Base-by-base conservation (phyloP, 2,113 vertebrate species). In the Todiramphus saurophagus region DNA sequence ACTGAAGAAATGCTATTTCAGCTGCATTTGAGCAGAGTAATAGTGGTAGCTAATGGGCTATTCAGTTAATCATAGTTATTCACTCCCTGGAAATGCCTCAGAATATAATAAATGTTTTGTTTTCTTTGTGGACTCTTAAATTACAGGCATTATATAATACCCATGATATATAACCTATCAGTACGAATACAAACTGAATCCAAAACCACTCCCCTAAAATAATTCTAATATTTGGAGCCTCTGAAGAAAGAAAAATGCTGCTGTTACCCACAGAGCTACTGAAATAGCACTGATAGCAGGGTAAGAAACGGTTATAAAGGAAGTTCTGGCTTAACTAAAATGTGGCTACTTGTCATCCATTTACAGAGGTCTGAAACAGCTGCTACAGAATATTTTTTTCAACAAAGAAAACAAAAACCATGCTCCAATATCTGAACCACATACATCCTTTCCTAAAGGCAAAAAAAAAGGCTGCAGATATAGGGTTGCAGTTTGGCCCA, bases 21-120 rank as follows among this genome's bases (percentile, higher is more conserved):
- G 92, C 90, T 84, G 87, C 59, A 55, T 89, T 60, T 92, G 55
- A 96, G 81, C 46, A 58, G 56, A 89, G 68, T 30, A 73, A 76
- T 23, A 90, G 69, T 20, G 74, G 83, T 78, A 95, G 63, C 62
- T 60, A 66, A 90, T 28, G 64, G 72, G 37, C 77, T 86, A 80
- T 70, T 80, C 76, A 79, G 68, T 72, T 89, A 91, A 84, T 84
- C 78, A 90, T 44, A 93, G 91, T 66, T 82, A 89, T 67, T 39
- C 46, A 55, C 56, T 84, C 48, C 72, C 60, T 75, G 55, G 78
- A 95, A 95, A 93, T 83, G 91, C 56, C 70, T 77, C 70, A 58
- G 83, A 87, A 95, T 51, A 81, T 58, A 95, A 78, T 74, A 78
- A 96, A 89, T 56, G 82, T 33, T 90, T 92, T 96, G 89, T 76